phyloP scores from a whole-genome alignment of 2,888 invertebrate genomes.

The Odontocolon sp. region DNA sequence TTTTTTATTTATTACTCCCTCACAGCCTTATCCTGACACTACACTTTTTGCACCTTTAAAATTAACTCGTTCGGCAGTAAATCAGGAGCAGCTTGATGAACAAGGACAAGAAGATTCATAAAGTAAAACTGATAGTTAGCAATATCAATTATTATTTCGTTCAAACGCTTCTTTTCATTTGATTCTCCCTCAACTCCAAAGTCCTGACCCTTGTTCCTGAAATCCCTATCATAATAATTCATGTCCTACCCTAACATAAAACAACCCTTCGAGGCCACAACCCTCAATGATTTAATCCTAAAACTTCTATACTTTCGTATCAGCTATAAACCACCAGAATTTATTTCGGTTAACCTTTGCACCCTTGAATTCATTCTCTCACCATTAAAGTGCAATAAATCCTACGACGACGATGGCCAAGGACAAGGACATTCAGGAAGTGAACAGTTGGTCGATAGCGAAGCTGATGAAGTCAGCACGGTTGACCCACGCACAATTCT shows the following conservation, averaged over 20 bases:
- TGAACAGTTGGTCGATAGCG: slow-evolving; percentile 24
- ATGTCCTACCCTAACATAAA: slow-evolving; percentile 22
- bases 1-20: slow-evolving; percentile 65
- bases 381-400: background rate
- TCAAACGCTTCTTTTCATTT: no score
- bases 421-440: slow-evolving; percentile 33
- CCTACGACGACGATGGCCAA: slow-evolving; percentile 10
- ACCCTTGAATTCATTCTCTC: no score
- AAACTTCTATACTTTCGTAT: background rate
- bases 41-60: no score
- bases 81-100: no score
- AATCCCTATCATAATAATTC: slow-evolving; percentile 21
- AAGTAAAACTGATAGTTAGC: no score
- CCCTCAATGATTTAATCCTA: slow-evolving; percentile 17
- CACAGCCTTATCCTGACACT: no score
- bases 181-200: background rate
- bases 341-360: background rate
- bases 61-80: no score
- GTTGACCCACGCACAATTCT: background rate
- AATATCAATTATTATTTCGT: no score
- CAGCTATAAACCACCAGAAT: background rate
- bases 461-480: background rate
- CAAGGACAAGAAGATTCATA: no score
- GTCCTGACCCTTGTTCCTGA: background rate
- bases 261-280: background rate